These are phyloP conservation scores for Plagodis dolabraria DNA, from an alignment of 2,888 invertebrate genomes.

Conservation along the genomic window DNA sequence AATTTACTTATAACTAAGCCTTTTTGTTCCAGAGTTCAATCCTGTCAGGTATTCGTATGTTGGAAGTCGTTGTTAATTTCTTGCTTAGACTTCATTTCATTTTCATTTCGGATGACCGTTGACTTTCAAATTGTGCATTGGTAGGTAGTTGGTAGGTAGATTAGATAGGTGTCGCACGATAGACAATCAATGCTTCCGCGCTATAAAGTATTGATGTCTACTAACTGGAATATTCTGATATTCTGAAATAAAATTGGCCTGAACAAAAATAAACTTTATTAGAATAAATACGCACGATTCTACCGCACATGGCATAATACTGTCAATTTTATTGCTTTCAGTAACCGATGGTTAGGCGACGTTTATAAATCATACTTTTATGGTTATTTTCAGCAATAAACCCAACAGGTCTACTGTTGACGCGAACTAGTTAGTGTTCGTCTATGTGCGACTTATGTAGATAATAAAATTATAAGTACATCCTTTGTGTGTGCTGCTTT, in stretches of 20 bases:
- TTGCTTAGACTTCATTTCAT: too few relatives aligned
- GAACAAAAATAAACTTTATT: conserved; percentile 49
- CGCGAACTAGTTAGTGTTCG: conserved; percentile 45
- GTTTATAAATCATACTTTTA: conserved; percentile 79
- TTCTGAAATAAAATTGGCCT: conserved; percentile 25
- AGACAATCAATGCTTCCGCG: too few relatives aligned
- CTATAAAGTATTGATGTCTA: not conserved
- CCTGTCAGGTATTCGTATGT: too few relatives aligned
- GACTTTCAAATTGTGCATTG: too few relatives aligned
- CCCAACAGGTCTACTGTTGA: conserved; percentile 51
- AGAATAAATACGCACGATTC: conserved; percentile 54
- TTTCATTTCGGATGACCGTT: too few relatives aligned
- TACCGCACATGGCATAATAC: conserved; percentile 58
- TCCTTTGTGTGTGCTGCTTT: conserved; percentile 36
- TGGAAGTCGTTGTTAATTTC: too few relatives aligned
- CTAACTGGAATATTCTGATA: not conserved
- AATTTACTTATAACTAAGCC: too few relatives aligned
- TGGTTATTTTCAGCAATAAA: conserved; percentile 73
- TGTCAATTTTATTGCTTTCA: conserved; percentile 63
- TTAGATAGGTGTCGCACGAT: too few relatives aligned
- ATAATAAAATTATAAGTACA: too few relatives aligned
- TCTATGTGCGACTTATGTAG: conserved; percentile 37
- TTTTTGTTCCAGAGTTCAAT: too few relatives aligned
- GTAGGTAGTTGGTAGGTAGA: too few relatives aligned
- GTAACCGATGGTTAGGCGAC: conserved; percentile 63